Base-by-base conservation (phyloP, 2,888 invertebrate species). In the Rhorus exstirpatorius region DNA sequence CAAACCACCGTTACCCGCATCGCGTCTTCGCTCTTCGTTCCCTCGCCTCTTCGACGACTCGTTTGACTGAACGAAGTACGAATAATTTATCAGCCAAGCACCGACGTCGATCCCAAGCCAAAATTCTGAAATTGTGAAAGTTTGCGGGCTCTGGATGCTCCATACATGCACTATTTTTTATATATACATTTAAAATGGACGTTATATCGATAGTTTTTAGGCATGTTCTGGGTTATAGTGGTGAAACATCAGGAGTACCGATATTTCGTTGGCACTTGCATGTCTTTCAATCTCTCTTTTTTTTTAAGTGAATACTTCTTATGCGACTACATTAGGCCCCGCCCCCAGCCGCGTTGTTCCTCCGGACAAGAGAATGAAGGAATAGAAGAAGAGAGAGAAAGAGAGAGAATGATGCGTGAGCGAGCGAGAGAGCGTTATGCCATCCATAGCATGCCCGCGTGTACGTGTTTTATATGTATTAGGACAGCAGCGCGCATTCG, bases 61-160 rank as follows among this genome's bases (percentile, higher is more conserved):
- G 63, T 80, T 81, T 71, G 71, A 77, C 71, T 67, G 78, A 78
- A 85, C 82, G 83, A 81, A 79, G 78, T 61, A 83, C 84, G 85
- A 87, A 87, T 88, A 88, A 88, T 88, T 87, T 85, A 89, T 88
- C 85, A 86, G 79, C 58, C 35, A 26, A 31, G 74, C 46, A 77
- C 68, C 67, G 61, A 75, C 83, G 86, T 87, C 88, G 79, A 88
- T 87, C 80, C 46, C 55, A 76, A 79, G 80, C 83, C 83, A 82
- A 87, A 89, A 89, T 89, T 87, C 87, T 89, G 83, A 87, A 90
- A 89, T 89, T 87, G 87, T 89, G 83, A 87, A 90, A 87, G 86
- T 88, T 89, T 87, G 65, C 35, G 58, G 51, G 71, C 51, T 46
- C 78, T 76, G 38, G 38, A 46, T 51, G 65, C 60, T 44, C 49